Evolutionary conservation across 2,888 invertebrate genomes (phyloP).

Genomic region (Macrosiphum euphorbiae): DNA sequence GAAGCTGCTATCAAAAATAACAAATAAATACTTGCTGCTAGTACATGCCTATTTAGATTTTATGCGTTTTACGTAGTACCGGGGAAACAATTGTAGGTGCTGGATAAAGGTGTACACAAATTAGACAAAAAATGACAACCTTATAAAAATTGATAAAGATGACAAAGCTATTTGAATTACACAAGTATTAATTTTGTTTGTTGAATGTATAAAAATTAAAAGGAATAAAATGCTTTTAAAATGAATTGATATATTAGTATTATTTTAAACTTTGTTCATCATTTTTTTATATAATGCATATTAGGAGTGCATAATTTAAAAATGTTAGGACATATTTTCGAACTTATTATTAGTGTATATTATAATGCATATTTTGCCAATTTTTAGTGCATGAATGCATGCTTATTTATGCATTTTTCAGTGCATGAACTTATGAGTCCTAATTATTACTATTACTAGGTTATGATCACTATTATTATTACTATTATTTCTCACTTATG

Average conservation of each 20-base stretch:
- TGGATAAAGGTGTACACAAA: constrained; percentile 7
- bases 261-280: too few species aligned
- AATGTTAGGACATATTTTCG: too few species aligned
- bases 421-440: too few species aligned
- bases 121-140: not conserved
- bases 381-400: too few species aligned
- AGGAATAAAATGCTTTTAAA: constrained; percentile 7
- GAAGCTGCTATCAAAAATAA: too few species aligned
- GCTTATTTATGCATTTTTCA: too few species aligned
- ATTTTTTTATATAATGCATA: too few species aligned
- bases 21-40: not conserved
- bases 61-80: not conserved
- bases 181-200: constrained; percentile 7
- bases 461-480: not conserved
- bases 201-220: not conserved
- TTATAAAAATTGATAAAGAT: not conserved
- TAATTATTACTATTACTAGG: too few species aligned
- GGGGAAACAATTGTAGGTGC: not conserved
- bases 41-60: not conserved
- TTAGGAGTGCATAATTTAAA: too few species aligned
- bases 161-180: not conserved
- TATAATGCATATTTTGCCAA: too few species aligned
- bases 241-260: not conserved
- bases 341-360: too few species aligned
- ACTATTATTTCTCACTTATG: not conserved